A percentile compares a stretch with the other conserved stretches of the same genome.
Conservation (phyloP, 2,113 vertebrate species). For the Cheirogaleus medius region DNA sequence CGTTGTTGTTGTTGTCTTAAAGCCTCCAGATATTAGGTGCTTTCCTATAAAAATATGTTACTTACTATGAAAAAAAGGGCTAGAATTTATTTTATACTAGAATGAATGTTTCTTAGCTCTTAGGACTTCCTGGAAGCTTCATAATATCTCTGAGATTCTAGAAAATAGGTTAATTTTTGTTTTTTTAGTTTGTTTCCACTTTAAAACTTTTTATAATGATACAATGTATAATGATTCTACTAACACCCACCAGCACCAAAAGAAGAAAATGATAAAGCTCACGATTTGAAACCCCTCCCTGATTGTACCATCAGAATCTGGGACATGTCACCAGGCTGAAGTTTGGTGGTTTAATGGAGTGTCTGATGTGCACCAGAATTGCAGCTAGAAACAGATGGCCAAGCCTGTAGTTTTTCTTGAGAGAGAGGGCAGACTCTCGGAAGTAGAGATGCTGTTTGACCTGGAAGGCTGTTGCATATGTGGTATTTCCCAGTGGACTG, state of each 20-base stretch:
- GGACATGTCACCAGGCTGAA: neutral
- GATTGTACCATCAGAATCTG: neutral
- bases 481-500: neutral
- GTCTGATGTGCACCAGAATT: neutral
- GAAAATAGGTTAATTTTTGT: neutral
- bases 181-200: neutral
- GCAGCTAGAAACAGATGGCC: neutral
- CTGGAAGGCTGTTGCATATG: neutral
- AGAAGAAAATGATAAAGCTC: neutral
- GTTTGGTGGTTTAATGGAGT: neutral
- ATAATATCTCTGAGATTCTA: neutral
- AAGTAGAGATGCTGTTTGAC: neutral
- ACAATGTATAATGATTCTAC: neutral
- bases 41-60: neutral
- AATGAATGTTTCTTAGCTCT: neutral
- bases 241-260: neutral
- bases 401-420: neutral
- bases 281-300: neutral
- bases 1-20: neutral
- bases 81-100: neutral
- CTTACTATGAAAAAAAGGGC: neutral
- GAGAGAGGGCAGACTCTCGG: neutral
- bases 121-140: neutral
- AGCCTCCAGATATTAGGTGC: neutral
- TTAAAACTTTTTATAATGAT: neutral